Base-by-base conservation (phyloP, 2,113 vertebrate genomes). In the Rhinopithecus roxellana region DNA sequence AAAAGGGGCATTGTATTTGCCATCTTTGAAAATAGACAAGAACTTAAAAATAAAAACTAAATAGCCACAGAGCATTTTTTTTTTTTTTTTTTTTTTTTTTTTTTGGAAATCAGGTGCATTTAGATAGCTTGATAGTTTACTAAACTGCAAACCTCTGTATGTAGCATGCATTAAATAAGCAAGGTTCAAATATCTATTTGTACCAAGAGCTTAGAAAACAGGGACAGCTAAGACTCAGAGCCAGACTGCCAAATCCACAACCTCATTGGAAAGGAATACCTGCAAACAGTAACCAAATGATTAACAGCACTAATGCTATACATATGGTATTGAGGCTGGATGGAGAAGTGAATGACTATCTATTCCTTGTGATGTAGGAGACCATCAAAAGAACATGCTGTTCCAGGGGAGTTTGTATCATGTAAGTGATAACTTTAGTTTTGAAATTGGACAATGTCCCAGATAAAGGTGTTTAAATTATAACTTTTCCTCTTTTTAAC, bases 401-500 rank as follows among this genome's bases (percentile, higher is more conserved):
- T 69, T 61, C 22, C 30, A 75, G 10, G 2, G 23, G 10, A 86
- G 72, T 55, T 67, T 70, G 16, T 11, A 13, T 52, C 57, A 97
- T 0, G 2, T 18, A 9, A 0, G 6, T 57, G 82, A 95, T 82
- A 79, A 88, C 74, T 11, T 61, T 32, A 11, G 35, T 80, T 88
- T 70, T 90, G 69, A 96, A 93, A 40, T 45, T 89, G 48, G 83
- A 55, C n/a, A n/a, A 87, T 89, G 50, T 82, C 77, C 5, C 88
- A 97, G 6, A 95, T 84, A 25, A 80, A 84, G 2, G 7, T 35
- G 11, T 94, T 97, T 98, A 96, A 98, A 78, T 61, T 32, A 88
- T n/a, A 61, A 57, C 75, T 94, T 97, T 82, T 64, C 55, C 38
- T 61, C 43, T 97, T 97, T 96, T 40, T 7, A 17, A 17, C 97